These are phyloP conservation scores for Chymomyza procnemis DNA, from an alignment of 2,888 invertebrate species.

Conservation along the genomic window DNA sequence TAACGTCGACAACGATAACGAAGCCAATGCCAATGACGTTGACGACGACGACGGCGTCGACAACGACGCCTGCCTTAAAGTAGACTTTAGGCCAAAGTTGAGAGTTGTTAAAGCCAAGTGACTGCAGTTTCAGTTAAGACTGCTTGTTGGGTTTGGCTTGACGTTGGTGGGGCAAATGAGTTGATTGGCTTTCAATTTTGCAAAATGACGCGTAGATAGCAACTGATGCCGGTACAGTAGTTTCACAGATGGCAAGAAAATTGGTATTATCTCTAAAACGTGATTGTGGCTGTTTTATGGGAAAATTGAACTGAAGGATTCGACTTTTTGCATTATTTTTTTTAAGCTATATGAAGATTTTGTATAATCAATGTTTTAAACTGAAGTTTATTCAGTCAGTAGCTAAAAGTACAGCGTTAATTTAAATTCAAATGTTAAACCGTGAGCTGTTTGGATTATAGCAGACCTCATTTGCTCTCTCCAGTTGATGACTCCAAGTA, in stretches of 20 bases:
- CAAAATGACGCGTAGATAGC: constrained; percentile 28
- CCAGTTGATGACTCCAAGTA: no score
- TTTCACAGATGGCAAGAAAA: background rate
- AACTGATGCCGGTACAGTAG: constrained; percentile 2
- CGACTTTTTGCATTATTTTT: no score
- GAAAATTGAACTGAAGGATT: no score
- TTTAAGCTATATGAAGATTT: no score
- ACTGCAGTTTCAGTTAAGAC: constrained; percentile 37
- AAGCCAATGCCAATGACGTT: constrained; percentile 17
- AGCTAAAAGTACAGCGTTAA: no score
- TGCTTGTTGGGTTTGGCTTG: background rate
- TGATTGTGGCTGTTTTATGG: no score
- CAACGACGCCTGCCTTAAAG: constrained; percentile 2
- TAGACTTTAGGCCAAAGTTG: constrained; percentile 16
- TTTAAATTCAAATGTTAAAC: no score
- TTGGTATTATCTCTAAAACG: background rate
- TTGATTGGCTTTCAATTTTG: constrained; percentile 64
- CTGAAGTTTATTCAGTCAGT: no score
- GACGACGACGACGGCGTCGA: background rate
- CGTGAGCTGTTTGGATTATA: no score
- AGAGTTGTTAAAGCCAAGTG: constrained; percentile 25
- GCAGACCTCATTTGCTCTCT: no score
- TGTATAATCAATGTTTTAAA: no score
- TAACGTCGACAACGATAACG: constrained; percentile 7
- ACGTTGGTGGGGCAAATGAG: constrained; percentile 38